These are phyloP conservation scores for Hippocampus comes DNA, from an alignment of 2,113 vertebrate genomes.

Conservation along the genomic window DNA sequence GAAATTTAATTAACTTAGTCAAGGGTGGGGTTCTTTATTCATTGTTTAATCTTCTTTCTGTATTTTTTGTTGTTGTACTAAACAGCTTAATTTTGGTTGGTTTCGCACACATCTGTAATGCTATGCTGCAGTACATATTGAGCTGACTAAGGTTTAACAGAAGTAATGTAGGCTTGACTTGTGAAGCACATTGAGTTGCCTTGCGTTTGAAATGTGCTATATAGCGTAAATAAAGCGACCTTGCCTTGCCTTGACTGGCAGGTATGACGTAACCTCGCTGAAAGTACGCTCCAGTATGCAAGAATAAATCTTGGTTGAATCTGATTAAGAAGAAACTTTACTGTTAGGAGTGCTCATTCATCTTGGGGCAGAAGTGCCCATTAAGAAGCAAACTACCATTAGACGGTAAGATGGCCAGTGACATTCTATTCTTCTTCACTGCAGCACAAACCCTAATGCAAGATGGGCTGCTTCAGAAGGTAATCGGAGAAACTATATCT, in stretches of 20 bases:
- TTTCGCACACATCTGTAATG: neutral
- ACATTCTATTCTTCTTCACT: constrained; percentile 46
- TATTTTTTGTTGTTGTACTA: neutral
- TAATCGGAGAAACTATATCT: constrained; percentile 58
- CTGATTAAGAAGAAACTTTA: constrained; percentile 33
- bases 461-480: constrained; percentile 47
- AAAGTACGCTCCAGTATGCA: neutral
- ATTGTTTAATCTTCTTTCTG: too few species aligned
- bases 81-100: neutral
- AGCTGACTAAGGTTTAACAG: neutral
- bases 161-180: neutral
- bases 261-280: neutral
- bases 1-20: too few species aligned
- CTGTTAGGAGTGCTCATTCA: constrained; percentile 34
- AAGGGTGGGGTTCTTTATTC: too few species aligned
- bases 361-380: constrained; percentile 33
- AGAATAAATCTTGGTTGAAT: neutral
- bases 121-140: neutral
- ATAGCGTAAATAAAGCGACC: too few species aligned
- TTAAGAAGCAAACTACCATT: constrained; percentile 33
- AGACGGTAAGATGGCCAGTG: constrained; percentile 31
- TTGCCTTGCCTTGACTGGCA: neutral
- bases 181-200: too few species aligned
- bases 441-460: constrained; percentile 34
- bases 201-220: too few species aligned